Evolutionary conservation across 2,888 invertebrate species (phyloP).

Genomic region (Hyalella azteca): DNA sequence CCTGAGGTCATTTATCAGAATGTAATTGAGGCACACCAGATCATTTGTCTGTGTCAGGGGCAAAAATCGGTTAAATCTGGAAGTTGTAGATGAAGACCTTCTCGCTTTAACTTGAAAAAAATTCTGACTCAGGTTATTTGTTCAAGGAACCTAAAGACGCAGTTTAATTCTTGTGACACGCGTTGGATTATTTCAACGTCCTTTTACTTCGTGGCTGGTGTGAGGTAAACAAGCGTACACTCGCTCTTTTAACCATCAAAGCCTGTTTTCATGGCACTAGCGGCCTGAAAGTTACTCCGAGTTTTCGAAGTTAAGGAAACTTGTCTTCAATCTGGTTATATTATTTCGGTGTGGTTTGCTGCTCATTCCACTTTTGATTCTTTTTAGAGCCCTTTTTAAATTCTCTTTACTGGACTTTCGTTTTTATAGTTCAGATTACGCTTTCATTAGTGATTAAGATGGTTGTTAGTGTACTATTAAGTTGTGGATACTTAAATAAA

Average conservation of each 20-base stretch:
- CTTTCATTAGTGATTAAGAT: no score
- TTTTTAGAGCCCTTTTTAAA: no score
- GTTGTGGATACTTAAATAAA: no score
- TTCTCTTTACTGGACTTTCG: no score
- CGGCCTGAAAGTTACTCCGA: background rate
- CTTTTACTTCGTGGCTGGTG: constrained; percentile 3
- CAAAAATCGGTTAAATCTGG: constrained; percentile 33
- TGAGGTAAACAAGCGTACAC: background rate
- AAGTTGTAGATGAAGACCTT: constrained; percentile 6
- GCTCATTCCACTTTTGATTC: no score
- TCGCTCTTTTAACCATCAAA: background rate
- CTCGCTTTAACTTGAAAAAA: constrained; percentile 13
- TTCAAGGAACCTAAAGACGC: constrained; percentile 6
- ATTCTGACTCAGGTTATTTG: constrained; percentile 14
- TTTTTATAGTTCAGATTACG: no score
- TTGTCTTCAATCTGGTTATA: no score
- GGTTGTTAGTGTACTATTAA: no score
- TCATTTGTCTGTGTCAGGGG: constrained; percentile 30
- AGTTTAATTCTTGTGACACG: constrained; percentile 6
- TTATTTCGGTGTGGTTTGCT: no score
- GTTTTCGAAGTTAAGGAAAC: background rate
- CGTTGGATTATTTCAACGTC: background rate
- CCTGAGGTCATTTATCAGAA: constrained; percentile 32
- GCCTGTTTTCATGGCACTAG: background rate
- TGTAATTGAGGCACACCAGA: constrained; percentile 31